Conservation (phyloP, 2,797 vertebrate species). For the Pelobates cultripes region DNA sequence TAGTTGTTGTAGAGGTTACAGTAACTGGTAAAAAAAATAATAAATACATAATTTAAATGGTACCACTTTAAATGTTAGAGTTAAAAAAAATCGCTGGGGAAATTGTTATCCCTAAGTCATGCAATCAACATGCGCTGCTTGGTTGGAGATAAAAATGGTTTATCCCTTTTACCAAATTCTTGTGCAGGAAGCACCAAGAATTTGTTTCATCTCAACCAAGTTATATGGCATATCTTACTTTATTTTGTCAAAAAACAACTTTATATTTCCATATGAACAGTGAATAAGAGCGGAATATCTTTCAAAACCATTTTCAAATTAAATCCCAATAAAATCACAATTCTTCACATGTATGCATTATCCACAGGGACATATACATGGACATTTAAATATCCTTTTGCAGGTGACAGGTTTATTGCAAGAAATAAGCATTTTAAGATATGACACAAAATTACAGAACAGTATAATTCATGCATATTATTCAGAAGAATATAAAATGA, state of each 20-base stretch:
- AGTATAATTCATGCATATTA: background rate
- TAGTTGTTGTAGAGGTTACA: conserved; percentile 80
- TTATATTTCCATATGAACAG: too few relatives aligned
- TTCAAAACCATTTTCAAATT: too few relatives aligned
- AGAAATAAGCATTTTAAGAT: background rate
- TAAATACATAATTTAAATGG: conserved; percentile 74
- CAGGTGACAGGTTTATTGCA: too few relatives aligned
- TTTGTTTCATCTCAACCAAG: background rate
- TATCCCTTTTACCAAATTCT: background rate
- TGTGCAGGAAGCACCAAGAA: background rate
- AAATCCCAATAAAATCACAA: too few relatives aligned
- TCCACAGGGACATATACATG: too few relatives aligned
- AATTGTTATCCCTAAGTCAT: background rate
- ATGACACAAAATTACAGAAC: background rate
- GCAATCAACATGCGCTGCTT: background rate
- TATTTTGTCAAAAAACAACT: background rate
- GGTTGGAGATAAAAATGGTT: background rate
- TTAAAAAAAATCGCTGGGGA: conserved; percentile 9
- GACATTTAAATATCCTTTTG: too few relatives aligned
- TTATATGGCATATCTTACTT: background rate
- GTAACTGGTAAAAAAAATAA: conserved; percentile 82
- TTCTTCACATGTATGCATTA: too few relatives aligned
- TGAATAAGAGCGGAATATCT: too few relatives aligned
- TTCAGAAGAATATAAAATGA: background rate
- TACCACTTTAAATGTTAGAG: conserved; percentile 45